phyloP scores from a whole-genome alignment of 2,888 invertebrate genomes.

The Mycalesis mineus region DNA sequence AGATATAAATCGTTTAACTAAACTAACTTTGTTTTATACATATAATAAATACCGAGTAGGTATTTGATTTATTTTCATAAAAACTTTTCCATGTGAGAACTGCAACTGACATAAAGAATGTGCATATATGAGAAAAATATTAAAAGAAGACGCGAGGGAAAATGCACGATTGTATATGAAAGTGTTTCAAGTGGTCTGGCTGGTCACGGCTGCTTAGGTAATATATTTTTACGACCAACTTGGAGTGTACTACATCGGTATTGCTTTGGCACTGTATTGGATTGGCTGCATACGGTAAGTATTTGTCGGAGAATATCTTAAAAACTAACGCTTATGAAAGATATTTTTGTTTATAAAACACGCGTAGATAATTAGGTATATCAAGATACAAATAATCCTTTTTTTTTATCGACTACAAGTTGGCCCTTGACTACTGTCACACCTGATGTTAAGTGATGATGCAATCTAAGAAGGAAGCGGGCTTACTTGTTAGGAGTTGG shows the following conservation, averaged over 20 bases:
- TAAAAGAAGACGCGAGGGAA: neutral
- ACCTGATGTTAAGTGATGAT: too few relatives aligned
- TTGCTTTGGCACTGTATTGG: neutral
- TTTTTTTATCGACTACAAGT: too few relatives aligned
- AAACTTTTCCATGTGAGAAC: neutral
- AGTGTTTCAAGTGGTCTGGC: neutral
- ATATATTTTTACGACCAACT: conserved; percentile 6
- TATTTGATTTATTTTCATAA: neutral
- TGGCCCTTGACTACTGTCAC: too few relatives aligned
- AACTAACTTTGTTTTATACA: too few relatives aligned
- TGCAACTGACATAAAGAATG: neutral
- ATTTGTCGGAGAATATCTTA: neutral
- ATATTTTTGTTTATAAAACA: too few relatives aligned
- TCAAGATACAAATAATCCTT: too few relatives aligned
- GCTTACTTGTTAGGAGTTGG: too few relatives aligned
- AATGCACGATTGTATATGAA: conserved; percentile 1
- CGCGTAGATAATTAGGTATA: too few relatives aligned
- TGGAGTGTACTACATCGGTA: neutral
- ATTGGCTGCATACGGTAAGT: neutral
- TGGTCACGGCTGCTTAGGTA: neutral
- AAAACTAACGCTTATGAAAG: neutral
- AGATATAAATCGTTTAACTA: too few relatives aligned
- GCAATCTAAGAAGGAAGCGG: too few relatives aligned
- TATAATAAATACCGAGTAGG: too few relatives aligned
- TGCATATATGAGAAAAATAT: conserved; percentile 8